A percentile compares a stretch with the other conserved stretches of the same genome.
Conservation (phyloP, 2,113 vertebrate species). For the Lepus europaeus region DNA sequence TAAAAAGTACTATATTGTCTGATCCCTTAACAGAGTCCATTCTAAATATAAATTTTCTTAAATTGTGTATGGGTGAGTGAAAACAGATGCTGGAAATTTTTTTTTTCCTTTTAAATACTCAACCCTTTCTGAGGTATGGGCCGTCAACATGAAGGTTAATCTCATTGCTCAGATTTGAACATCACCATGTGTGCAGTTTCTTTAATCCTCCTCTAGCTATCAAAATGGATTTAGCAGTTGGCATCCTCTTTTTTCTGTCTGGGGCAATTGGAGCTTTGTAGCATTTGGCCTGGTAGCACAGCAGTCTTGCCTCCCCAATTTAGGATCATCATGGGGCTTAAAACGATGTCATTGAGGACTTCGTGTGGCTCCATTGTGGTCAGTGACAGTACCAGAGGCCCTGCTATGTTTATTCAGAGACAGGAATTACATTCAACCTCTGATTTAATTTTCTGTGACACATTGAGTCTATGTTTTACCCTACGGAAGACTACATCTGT, state of each 20-base stretch:
- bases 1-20: neutral
- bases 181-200: slow-evolving; percentile 69
- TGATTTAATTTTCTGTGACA: slow-evolving; percentile 95
- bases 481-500: slow-evolving; percentile 94
- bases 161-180: slow-evolving; percentile 66
- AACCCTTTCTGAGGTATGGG: neutral
- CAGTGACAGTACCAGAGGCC: slow-evolving; percentile 35
- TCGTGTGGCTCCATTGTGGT: neutral
- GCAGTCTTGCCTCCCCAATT: neutral
- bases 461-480: slow-evolving; percentile 94
- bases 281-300: slow-evolving; percentile 15
- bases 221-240: slow-evolving; percentile 46
- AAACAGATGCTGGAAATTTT: slow-evolving; percentile 31
- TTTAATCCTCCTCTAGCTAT: slow-evolving; percentile 73
- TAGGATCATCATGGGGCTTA: slow-evolving; percentile 1
- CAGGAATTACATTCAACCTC: slow-evolving; percentile 80
- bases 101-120: neutral
- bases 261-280: slow-evolving; percentile 70
- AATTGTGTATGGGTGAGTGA: neutral
- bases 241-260: slow-evolving; percentile 52
- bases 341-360: slow-evolving; percentile 50
- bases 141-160: slow-evolving; percentile 60
- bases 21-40: neutral
- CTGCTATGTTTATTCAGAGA: slow-evolving; percentile 72
- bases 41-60: neutral